phyloP scores from a whole-genome alignment of 2,888 invertebrate genomes.

The Pilophorus perplexus region DNA sequence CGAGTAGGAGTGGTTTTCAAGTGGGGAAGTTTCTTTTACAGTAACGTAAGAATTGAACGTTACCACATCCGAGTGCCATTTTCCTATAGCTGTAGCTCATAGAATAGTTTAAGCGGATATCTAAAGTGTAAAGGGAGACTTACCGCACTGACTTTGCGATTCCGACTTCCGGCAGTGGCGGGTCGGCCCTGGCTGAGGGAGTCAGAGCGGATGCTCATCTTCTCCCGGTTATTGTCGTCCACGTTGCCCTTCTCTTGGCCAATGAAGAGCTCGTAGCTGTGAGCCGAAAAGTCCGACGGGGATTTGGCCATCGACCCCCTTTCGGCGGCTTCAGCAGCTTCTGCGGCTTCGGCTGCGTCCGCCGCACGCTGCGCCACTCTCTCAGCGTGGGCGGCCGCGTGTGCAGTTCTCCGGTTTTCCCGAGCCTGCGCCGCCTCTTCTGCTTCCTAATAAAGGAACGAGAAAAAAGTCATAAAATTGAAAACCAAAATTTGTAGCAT shows the following conservation, averaged over 20 bases:
- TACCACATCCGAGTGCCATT: too few species aligned
- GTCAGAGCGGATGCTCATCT: constrained; percentile 81
- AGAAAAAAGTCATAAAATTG: neutral
- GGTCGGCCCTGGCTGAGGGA: constrained; percentile 78
- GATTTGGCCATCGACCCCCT: constrained; percentile 69
- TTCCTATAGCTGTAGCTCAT: too few species aligned
- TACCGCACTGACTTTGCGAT: constrained; percentile 92
- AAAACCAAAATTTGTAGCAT: neutral
- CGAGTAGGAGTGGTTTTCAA: too few species aligned
- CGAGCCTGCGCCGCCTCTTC: constrained; percentile 75
- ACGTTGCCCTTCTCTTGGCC: constrained; percentile 83
- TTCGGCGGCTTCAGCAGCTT: constrained; percentile 60
- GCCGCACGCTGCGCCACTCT: too few species aligned
- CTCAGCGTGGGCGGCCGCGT: constrained; percentile 53
- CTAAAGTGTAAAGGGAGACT: too few species aligned
- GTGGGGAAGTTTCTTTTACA: too few species aligned
- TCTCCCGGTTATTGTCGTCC: constrained; percentile 86
- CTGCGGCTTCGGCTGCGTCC: constrained; percentile 56
- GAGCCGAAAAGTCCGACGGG: constrained; percentile 86
- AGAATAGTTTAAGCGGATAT: too few species aligned
- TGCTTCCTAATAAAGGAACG: constrained; percentile 65
- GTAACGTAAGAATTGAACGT: too few species aligned
- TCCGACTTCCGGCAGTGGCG: constrained; percentile 58
- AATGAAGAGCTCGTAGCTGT: constrained; percentile 88
- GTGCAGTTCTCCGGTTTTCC: constrained; percentile 60